These are phyloP conservation scores for Pseudochromis fuscus DNA, from an alignment of 2,797 vertebrate genomes.

Conservation along the genomic window DNA sequence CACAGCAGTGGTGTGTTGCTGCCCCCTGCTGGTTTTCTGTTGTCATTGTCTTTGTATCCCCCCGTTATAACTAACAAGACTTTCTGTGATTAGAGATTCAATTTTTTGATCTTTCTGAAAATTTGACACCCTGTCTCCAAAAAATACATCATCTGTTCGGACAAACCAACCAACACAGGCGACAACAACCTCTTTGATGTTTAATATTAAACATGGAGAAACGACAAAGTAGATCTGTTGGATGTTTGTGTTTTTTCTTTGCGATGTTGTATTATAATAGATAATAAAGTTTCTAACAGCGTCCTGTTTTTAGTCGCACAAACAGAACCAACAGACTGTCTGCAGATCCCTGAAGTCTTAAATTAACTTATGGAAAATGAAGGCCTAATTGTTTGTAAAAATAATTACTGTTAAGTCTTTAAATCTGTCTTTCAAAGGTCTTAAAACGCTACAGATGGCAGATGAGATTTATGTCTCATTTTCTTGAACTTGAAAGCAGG, in stretches of 20 bases:
- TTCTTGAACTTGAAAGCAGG: constrained; percentile 6
- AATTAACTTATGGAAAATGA: constrained; percentile 13
- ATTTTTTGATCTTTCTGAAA: too few relatives aligned
- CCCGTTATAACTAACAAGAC: too few relatives aligned
- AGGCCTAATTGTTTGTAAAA: constrained; percentile 9
- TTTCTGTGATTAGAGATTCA: too few relatives aligned
- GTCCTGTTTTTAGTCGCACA: constrained; percentile 10
- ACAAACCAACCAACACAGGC: too few relatives aligned
- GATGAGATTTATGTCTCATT: constrained; percentile 31
- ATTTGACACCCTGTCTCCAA: too few relatives aligned
- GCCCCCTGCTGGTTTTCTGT: too few relatives aligned
- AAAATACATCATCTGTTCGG: too few relatives aligned
- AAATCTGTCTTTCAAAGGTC: constrained; percentile 3
- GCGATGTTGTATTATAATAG: constrained; percentile 4
- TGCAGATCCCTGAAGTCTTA: constrained; percentile 16
- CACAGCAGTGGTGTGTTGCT: too few relatives aligned
- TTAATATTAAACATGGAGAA: neutral
- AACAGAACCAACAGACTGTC: constrained; percentile 9
- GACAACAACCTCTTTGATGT: too few relatives aligned
- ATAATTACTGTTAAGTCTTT: constrained; percentile 1
- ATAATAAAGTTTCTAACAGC: constrained; percentile 8
- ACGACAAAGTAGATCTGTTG: neutral
- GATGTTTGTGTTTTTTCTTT: neutral
- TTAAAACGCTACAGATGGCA: constrained; percentile 16
- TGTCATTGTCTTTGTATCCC: too few relatives aligned